These are phyloP conservation scores for Drosophila guanche DNA, from an alignment of 1,140 invertebrate genomes.

Conservation along the genomic window DNA sequence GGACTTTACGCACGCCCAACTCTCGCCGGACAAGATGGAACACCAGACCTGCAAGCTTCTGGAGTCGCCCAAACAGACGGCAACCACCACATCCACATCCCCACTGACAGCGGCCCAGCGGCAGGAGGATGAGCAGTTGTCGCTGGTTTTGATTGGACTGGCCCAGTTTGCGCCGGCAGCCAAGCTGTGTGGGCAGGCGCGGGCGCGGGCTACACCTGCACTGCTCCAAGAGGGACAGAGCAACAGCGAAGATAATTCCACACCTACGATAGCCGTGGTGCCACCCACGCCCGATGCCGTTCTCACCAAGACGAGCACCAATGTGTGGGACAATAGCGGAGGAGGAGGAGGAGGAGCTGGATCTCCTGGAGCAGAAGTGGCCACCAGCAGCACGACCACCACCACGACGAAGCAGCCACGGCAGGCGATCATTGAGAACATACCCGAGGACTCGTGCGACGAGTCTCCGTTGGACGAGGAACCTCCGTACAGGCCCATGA, in stretches of 20 bases:
- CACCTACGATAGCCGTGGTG: slow-evolving; percentile 89
- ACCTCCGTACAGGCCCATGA: slow-evolving; percentile 85
- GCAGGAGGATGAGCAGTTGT: slow-evolving; percentile 85
- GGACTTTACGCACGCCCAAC: slow-evolving; percentile 70
- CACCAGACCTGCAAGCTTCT: slow-evolving; percentile 80
- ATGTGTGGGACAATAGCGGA: slow-evolving; percentile 78
- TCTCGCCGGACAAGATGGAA: slow-evolving; percentile 73
- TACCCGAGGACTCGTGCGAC: slow-evolving; percentile 85
- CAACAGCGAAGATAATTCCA: slow-evolving; percentile 25
- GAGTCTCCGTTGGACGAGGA: slow-evolving; percentile 85
- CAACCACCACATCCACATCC: slow-evolving; percentile 22
- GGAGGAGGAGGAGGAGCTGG: slow-evolving; percentile 3
- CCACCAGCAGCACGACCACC: slow-evolving; percentile 58
- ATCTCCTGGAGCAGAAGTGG: slow-evolving; percentile 16
- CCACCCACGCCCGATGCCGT: slow-evolving; percentile 89
- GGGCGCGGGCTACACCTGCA: neutral
- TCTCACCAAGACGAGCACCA: slow-evolving; percentile 77
- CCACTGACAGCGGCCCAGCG: slow-evolving; percentile 10
- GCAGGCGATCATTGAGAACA: slow-evolving; percentile 79
- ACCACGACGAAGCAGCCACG: slow-evolving; percentile 57
- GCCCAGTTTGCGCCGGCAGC: slow-evolving; percentile 87
- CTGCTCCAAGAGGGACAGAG: neutral
- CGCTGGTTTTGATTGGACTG: slow-evolving; percentile 87
- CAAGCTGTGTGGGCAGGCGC: slow-evolving; percentile 85
- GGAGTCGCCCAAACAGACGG: slow-evolving; percentile 69